Conservation (phyloP, 2,113 vertebrate species). For the Setophaga petechia region DNA sequence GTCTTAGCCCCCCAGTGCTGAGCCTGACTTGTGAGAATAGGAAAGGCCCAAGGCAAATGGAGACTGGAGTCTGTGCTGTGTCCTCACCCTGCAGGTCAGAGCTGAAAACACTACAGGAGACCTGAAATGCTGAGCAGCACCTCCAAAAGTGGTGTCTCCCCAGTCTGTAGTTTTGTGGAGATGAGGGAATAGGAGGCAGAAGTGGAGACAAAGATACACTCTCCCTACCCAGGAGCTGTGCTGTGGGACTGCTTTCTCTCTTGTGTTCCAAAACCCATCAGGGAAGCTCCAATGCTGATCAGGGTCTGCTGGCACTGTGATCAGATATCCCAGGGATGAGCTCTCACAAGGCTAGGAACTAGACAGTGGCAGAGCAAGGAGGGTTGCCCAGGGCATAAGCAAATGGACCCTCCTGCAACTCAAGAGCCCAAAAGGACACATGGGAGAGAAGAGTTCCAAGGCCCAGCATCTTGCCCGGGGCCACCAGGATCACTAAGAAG, state of each 20-base stretch:
- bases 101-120: not conserved
- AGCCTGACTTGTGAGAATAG: not conserved
- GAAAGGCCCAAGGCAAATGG: not conserved
- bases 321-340: fast-evolving
- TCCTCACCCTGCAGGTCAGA: fast-evolving
- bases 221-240: too few species aligned
- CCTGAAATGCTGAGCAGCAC: not conserved
- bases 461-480: fast-evolving
- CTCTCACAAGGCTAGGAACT: not conserved
- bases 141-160: not conserved
- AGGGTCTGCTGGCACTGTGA: not conserved
- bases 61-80: not conserved
- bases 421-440: fast-evolving
- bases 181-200: not conserved
- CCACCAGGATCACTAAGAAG: not conserved
- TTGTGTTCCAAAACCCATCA: not conserved
- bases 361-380: not conserved
- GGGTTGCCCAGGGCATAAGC: not conserved
- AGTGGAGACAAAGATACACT: not conserved
- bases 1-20: not conserved
- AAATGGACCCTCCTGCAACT: not conserved
- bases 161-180: not conserved
- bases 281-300: fast-evolving
- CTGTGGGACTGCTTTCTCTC: not conserved
- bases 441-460: not conserved